phyloP scores from a whole-genome alignment of 1,140 invertebrate species.

The Lepidostoma basale region DNA sequence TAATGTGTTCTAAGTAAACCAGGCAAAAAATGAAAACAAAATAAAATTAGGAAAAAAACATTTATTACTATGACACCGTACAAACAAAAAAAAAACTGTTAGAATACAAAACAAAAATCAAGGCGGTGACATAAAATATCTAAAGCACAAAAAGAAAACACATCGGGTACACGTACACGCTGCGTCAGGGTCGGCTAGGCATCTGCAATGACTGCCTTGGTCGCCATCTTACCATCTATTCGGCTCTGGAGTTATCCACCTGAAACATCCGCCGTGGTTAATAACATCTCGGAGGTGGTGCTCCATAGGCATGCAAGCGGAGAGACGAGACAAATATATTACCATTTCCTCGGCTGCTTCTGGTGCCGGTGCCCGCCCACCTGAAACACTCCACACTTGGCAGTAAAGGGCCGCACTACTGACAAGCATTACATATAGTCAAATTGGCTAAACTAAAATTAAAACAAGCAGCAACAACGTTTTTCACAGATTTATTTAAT shows the following conservation, averaged over 20 bases:
- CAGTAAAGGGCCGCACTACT: too few relatives aligned
- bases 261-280: constrained; percentile 39
- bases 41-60: constrained; percentile 44
- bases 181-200: not conserved
- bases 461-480: not conserved
- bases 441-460: too few relatives aligned
- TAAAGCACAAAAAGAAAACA: constrained; percentile 40
- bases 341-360: constrained; percentile 16
- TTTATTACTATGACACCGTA: constrained; percentile 46
- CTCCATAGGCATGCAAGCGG: not conserved
- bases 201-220: not conserved
- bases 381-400: too few relatives aligned
- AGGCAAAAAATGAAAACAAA: constrained; percentile 45
- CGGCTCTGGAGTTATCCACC: constrained; percentile 22
- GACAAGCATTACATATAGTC: too few relatives aligned
- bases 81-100: constrained; percentile 46
- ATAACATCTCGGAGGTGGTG: constrained; percentile 3
- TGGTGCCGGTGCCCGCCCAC: not conserved
- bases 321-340: not conserved
- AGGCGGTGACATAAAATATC: constrained; percentile 32
- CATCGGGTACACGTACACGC: constrained; percentile 30
- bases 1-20: constrained; percentile 25
- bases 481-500: constrained; percentile 31
- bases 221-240: constrained; percentile 11
- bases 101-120: constrained; percentile 44